These are phyloP conservation scores for Tretioscincus oriximinensis DNA, from an alignment of 2,113 vertebrate species.

Conservation along the genomic window DNA sequence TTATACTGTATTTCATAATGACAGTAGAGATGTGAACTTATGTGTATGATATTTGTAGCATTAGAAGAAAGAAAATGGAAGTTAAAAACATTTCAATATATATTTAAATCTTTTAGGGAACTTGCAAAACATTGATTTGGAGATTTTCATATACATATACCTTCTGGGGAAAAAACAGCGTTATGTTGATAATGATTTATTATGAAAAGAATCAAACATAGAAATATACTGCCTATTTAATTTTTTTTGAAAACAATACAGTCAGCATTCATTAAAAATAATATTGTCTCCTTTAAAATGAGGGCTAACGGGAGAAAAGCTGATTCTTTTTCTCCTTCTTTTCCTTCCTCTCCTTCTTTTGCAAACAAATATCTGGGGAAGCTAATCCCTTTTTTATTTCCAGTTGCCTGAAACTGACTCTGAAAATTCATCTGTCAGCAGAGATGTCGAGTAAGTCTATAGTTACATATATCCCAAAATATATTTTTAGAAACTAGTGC, in stretches of 20 bases:
- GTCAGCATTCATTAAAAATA: constrained; percentile 26
- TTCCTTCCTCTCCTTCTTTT: not conserved
- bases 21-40: constrained; percentile 6
- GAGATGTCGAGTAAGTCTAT: not conserved
- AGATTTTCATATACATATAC: constrained; percentile 6
- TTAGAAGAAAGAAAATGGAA: constrained; percentile 1
- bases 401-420: not conserved
- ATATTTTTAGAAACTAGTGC: not conserved
- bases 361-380: not conserved
- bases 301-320: not conserved
- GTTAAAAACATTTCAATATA: constrained; percentile 30
- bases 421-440: constrained; percentile 8
- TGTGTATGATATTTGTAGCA: not conserved
- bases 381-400: constrained; percentile 3
- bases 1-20: not conserved
- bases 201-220: constrained; percentile 12
- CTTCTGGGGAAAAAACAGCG: not conserved
- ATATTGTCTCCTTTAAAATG: not conserved
- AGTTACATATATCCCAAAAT: not conserved
- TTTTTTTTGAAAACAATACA: constrained; percentile 8
- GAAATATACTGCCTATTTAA: not conserved
- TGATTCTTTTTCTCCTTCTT: not conserved
- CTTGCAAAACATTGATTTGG: constrained; percentile 1
- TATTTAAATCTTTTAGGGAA: not conserved
- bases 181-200: constrained; percentile 27